A percentile compares a stretch with the other conserved stretches of the same genome.
These are phyloP conservation scores for Sorex fumeus DNA, from an alignment of 2,113 vertebrate species.

Conservation along the genomic window DNA sequence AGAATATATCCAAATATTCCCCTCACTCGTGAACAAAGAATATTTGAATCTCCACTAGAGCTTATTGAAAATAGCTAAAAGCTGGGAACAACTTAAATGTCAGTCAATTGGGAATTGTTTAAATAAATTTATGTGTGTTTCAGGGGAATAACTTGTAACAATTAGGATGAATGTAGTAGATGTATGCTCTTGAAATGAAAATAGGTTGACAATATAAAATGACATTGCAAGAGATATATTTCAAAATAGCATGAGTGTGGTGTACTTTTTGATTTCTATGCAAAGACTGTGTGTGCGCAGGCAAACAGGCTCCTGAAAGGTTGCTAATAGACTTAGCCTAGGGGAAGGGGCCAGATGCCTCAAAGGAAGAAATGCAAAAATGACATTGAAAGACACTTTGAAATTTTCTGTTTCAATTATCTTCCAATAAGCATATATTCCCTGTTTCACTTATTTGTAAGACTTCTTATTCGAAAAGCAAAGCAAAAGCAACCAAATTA, in stretches of 20 bases:
- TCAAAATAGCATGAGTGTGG: background rate
- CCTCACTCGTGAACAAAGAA: constrained; percentile 43
- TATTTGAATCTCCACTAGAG: background rate
- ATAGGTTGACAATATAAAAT: background rate
- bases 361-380: background rate
- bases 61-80: constrained; percentile 6
- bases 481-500: background rate
- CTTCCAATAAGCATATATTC: background rate
- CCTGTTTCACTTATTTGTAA: background rate
- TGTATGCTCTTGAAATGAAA: constrained; percentile 54
- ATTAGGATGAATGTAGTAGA: constrained; percentile 27
- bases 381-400: background rate
- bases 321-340: background rate
- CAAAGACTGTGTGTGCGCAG: background rate
- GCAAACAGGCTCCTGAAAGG: background rate
- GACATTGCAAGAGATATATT: constrained; percentile 4
- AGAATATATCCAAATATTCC: background rate
- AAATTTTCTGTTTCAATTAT: background rate
- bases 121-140: constrained; percentile 39
- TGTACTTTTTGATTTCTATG: background rate
- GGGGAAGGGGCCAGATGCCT: background rate
- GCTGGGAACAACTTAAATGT: constrained; percentile 2
- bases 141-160: background rate
- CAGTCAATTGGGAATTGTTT: background rate
- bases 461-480: background rate